Conservation (phyloP, 2,797 vertebrate genomes). For the Pogonophryne albipinna region DNA sequence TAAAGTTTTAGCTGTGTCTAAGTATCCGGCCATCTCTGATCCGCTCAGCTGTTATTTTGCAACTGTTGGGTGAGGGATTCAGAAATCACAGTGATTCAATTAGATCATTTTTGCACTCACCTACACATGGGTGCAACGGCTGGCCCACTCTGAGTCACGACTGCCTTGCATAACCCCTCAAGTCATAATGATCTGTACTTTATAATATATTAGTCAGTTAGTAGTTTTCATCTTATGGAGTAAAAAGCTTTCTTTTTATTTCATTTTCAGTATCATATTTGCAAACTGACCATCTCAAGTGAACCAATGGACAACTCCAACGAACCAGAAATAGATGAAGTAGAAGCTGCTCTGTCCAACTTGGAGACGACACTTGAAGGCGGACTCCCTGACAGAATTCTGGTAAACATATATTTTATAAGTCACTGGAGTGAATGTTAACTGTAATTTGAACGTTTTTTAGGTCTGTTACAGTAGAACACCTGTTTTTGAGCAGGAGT, state of each 20-base stretch:
- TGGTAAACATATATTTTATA: constrained; percentile 85
- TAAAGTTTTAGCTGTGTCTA: constrained; percentile 2
- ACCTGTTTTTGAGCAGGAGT: constrained; percentile 58
- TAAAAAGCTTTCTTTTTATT: background rate
- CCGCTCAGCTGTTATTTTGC: constrained; percentile 31
- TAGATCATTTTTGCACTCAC: constrained; percentile 46
- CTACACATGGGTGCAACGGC: constrained; percentile 50
- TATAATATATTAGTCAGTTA: background rate
- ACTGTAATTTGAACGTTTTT: constrained; percentile 19
- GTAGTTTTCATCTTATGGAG: background rate
- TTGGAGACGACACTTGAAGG: constrained; percentile 95
- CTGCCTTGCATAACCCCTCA: constrained; percentile 52
- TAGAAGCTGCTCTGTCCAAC: constrained; percentile 95
- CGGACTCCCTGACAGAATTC: constrained; percentile 86
- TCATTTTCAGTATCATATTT: constrained; percentile 92
- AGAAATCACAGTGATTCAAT: constrained; percentile 55
- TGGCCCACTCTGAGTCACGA: constrained; percentile 59
- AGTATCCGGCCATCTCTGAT: constrained; percentile 23
- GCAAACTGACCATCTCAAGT: constrained; percentile 90
- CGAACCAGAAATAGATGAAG: constrained; percentile 94
- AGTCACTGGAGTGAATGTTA: constrained; percentile 3
- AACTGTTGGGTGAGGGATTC: constrained; percentile 49
- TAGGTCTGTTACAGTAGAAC: constrained; percentile 37
- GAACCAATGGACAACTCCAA: constrained; percentile 85
- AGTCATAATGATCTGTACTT: constrained; percentile 26